These are phyloP conservation scores for Tauraco erythrolophus DNA, from an alignment of 2,113 vertebrate species.

Conservation along the genomic window DNA sequence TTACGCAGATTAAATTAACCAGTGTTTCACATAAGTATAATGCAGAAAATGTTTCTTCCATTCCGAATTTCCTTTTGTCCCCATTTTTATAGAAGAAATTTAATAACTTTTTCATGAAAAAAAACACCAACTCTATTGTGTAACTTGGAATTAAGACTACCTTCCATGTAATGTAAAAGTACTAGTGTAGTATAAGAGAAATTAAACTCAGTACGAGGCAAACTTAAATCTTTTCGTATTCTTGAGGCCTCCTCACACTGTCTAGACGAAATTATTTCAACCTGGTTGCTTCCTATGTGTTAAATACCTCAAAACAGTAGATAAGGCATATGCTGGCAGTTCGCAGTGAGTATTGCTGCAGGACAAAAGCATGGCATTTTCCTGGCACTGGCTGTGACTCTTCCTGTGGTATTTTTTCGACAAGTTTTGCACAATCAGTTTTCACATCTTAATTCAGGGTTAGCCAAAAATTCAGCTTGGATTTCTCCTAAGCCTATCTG, in stretches of 20 bases:
- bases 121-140: not conserved
- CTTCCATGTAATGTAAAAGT: not conserved
- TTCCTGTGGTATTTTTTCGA: not conserved
- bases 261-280: not conserved
- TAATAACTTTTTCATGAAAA: not conserved
- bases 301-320: not conserved
- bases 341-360: not conserved
- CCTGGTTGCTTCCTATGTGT: not conserved
- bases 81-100: not conserved
- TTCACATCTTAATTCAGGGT: not conserved
- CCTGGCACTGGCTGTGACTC: not conserved
- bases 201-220: not conserved
- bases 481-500: not conserved
- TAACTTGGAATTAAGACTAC: not conserved
- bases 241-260: not conserved
- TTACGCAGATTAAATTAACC: not conserved
- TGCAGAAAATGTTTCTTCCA: not conserved
- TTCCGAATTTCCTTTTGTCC: not conserved
- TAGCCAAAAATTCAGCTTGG: not conserved
- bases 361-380: not conserved
- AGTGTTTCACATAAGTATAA: not conserved
- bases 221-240: not conserved
- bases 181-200: not conserved
- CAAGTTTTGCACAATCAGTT: not conserved
- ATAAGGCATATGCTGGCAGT: not conserved